Base-by-base conservation (phyloP, 2,888 invertebrate species). In the Eristalinus aeneus region DNA sequence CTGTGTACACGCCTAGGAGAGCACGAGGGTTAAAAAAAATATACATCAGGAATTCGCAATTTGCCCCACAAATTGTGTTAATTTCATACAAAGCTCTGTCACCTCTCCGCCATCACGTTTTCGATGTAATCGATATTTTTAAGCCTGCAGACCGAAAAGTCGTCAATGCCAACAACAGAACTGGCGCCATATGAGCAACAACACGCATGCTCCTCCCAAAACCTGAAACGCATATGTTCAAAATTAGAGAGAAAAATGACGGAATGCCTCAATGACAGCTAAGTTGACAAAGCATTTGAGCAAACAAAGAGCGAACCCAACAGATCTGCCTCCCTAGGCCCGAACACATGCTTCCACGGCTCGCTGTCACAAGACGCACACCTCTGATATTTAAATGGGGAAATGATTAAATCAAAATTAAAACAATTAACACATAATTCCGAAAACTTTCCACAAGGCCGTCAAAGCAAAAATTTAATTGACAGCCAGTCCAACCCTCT, bases 381-480 rank as follows among this genome's bases (percentile, higher is more conserved):
- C 53, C 34, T 60, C 67, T 36, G 67, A 67, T 32, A 32, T 69
- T 31, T 31, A 32, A 73, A 72, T 73, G 31, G 67, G 72, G 6
- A 79, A 79, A 73, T 79, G 53, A 72, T 79, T 73, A 67, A 67
- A 67, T 73, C 61, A 20, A 79, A 73, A 72, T 61, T 61, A 79
- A 73, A 79, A 67, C 72, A 79, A 73, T 79, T 79, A 79, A 39
- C 79, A 73, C 72, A 53, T 27, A 67, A 67, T 79, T 65, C 56
- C 12, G 32, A 22, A 71, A 79, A 78, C 79, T 79, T 79, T 79
- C 79, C 79, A 79, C 79, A 79, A 79, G 79, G 79, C 79, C 60
- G 36, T 22, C 20, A 56, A 22, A 11, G 4, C 31, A 11, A 58
- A 23, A 61, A 46, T 22, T 16, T 46, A 67, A 53, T 67, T 69